Evolutionary conservation across 2,888 invertebrate species (phyloP), one percentile per base, ranked within the genome.

Genomic region (Diabrotica balteata): DNA sequence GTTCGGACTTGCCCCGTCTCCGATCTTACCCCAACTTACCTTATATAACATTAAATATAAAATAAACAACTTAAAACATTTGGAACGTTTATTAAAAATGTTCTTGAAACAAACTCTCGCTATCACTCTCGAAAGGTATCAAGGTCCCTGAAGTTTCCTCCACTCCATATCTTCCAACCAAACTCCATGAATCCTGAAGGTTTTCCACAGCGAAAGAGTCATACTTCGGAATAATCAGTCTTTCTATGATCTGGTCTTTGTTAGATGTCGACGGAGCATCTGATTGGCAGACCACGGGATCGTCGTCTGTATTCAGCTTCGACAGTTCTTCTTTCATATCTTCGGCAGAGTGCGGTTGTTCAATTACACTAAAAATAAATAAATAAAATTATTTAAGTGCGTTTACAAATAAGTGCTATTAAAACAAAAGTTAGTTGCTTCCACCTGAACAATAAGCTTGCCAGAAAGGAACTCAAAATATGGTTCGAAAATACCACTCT

Each of bases 81-180:
- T 53, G 0, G 7, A 49, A 49, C 10, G 2, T 53, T 32, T 22
- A 59, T 59, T 61, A 57, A 59, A 80, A 80, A 69, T 77, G 79
- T 51, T 78, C 80, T 67, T 79, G 76, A 68, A 81, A 80, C n/a
- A 81, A 73, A 45, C 75, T 76, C 9, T 77, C 79, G 10, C 73
- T 71, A 54, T 74, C 76, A 69, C 75, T 78, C 59, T 80, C 77
- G 63, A 82, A 82, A 0, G 82, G 82, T 58, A 84, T 83, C 55
- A 85, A 76, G 51, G 80, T 78, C 9, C 82, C 84, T 8, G 84
- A 82, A 74, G 83, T 83, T 74, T 83, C 83, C 62, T 83, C 84
- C 7, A 84, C 84, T 68, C 82, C 84, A 68, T 84, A 85, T 73
- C 79, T 81, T 47, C 81, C 83, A 51, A 82, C 82, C 62, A 83